Percentiles rank a stretch among this genome's conserved stretches.
Conservation (phyloP, 2,888 invertebrate species). For the Hydropsyche betteni region DNA sequence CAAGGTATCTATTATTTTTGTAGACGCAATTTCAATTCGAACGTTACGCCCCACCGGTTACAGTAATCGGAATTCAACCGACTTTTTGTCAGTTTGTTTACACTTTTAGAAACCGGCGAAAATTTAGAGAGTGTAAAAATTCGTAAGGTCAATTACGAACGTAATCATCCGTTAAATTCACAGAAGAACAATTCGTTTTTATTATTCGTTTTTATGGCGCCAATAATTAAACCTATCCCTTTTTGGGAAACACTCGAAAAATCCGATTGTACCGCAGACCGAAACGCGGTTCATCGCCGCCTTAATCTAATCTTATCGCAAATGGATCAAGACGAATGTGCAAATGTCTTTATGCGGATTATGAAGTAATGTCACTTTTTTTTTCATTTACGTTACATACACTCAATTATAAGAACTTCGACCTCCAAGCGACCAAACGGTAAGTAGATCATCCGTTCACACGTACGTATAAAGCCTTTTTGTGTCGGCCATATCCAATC, state of each 20-base stretch:
- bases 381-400: neutral
- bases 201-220: too few relatives aligned
- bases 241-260: neutral
- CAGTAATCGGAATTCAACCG: too few relatives aligned
- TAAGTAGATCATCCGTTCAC: slow-evolving; percentile 36
- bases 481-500: slow-evolving; percentile 6
- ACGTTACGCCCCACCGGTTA: too few relatives aligned
- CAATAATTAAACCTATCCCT: neutral
- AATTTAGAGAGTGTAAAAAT: too few relatives aligned
- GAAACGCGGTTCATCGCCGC: neutral
- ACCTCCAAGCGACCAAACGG: slow-evolving; percentile 33
- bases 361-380: neutral
- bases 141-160: too few relatives aligned
- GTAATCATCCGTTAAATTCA: too few relatives aligned
- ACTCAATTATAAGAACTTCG: neutral
- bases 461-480: slow-evolving; percentile 8
- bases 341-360: neutral
- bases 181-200: too few relatives aligned
- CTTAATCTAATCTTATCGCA: slow-evolving; percentile 14
- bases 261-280: neutral
- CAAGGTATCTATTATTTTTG: slow-evolving; percentile 5
- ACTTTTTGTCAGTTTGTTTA: too few relatives aligned
- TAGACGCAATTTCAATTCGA: too few relatives aligned
- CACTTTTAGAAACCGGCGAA: too few relatives aligned
- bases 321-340: slow-evolving; percentile 9